phyloP scores from a whole-genome alignment of 1,140 invertebrate genomes.

The Pogonognathellus flavescens region DNA sequence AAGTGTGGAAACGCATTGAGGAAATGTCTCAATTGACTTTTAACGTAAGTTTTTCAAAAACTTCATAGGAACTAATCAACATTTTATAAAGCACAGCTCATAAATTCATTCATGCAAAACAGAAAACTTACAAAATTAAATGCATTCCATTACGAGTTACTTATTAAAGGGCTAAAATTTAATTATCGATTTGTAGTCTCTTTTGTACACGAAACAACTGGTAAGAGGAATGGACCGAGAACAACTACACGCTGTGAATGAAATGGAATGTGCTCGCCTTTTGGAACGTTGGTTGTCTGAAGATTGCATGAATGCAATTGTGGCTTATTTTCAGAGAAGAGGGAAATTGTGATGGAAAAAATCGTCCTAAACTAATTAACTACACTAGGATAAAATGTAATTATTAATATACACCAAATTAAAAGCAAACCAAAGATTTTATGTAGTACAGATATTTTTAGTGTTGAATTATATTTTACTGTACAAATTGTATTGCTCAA shows the following conservation, averaged over 20 bases:
- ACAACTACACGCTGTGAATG: conserved; percentile 73
- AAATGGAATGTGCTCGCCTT: conserved; percentile 73
- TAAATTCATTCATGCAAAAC: too few species aligned
- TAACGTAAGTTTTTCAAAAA: conserved; percentile 65
- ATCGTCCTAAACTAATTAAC: not conserved
- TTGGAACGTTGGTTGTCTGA: conserved; percentile 75
- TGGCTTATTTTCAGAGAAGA: conserved; percentile 72
- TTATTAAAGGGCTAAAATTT: too few species aligned
- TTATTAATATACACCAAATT: not conserved
- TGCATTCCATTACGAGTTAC: too few species aligned
- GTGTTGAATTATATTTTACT: not conserved
- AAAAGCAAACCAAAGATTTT: not conserved
- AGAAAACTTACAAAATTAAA: too few species aligned
- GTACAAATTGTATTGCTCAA: too few species aligned
- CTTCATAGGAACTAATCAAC: too few species aligned
- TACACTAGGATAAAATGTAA: not conserved
- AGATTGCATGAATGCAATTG: conserved; percentile 76
- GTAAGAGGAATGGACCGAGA: conserved; percentile 70
- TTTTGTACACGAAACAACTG: conserved; percentile 73
- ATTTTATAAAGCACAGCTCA: too few species aligned
- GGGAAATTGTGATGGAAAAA: conserved; percentile 53
- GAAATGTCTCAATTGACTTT: conserved; percentile 72
- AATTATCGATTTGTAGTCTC: conserved; percentile 70
- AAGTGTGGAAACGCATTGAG: conserved; percentile 75
- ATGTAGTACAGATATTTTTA: not conserved